Evolutionary conservation across 2,888 invertebrate species (phyloP).

Genomic region (Agrochola lychnidis): DNA sequence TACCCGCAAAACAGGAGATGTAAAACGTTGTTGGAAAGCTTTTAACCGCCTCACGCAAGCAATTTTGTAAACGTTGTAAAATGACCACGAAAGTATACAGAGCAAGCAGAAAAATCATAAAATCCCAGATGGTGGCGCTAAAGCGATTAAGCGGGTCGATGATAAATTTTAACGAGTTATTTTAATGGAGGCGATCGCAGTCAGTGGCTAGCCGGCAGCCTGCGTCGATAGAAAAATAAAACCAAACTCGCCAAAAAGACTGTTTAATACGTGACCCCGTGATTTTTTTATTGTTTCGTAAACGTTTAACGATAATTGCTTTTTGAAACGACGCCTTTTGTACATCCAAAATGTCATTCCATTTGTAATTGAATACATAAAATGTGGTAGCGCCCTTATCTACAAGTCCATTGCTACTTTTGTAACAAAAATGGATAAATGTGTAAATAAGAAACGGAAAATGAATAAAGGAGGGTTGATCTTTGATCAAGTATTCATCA

Average conservation of each 20-base stretch:
- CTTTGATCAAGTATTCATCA: constrained; percentile 35
- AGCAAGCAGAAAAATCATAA: constrained; percentile 90
- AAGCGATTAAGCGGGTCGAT: constrained; percentile 91
- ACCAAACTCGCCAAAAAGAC: constrained; percentile 84
- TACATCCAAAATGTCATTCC: constrained; percentile 68
- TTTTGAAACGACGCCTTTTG: constrained; percentile 71
- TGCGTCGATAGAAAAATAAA: constrained; percentile 89
- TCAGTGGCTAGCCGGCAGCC: constrained; percentile 88
- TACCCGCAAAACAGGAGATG: constrained; percentile 65
- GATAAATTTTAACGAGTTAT: constrained; percentile 91
- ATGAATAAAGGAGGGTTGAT: constrained; percentile 22
- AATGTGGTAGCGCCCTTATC: constrained; percentile 65
- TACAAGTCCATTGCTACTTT: constrained; percentile 53
- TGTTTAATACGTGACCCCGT: constrained; percentile 82
- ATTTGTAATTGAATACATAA: constrained; percentile 69
- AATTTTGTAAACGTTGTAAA: constrained; percentile 87
- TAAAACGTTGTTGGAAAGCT: constrained; percentile 72
- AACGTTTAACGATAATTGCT: constrained; percentile 74
- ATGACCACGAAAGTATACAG: constrained; percentile 88
- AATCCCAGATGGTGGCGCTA: constrained; percentile 90
- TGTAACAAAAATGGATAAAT: constrained; percentile 53
- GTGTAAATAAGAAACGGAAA: constrained; percentile 29
- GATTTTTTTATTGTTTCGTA: constrained; percentile 77
- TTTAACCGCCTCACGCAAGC: constrained; percentile 81
- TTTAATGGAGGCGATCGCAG: constrained; percentile 90